phyloP scores from a whole-genome alignment of 2,888 invertebrate species.

The Callosobruchus maculatus region DNA sequence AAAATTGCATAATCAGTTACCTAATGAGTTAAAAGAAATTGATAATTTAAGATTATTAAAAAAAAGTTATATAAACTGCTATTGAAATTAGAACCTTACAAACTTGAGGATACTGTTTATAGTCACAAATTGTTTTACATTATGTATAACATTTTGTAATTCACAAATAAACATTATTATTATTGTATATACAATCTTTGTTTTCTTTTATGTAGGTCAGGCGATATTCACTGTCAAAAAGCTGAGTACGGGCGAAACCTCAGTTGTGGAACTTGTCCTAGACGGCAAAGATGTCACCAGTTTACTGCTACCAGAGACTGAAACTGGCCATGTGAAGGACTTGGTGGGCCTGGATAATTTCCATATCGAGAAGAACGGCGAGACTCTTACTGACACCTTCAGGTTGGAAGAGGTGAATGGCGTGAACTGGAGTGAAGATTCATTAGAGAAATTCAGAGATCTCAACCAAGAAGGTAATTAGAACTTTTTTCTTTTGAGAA shows the following conservation, averaged over 20 bases:
- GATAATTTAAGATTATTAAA: too few relatives aligned
- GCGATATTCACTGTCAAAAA: conserved; percentile 67
- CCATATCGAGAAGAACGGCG: conserved; percentile 24
- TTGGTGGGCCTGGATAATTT: conserved; percentile 52
- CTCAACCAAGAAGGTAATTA: conserved; percentile 23
- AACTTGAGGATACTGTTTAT: too few relatives aligned
- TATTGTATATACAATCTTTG: too few relatives aligned
- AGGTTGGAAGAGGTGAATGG: conserved; percentile 26
- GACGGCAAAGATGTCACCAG: conserved; percentile 63
- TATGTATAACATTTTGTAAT: too few relatives aligned
- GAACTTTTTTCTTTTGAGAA: too few relatives aligned
- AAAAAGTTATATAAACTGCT: too few relatives aligned
- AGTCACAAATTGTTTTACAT: too few relatives aligned
- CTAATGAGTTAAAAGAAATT: too few relatives aligned
- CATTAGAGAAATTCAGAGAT: conserved; percentile 16
- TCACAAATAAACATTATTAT: too few relatives aligned
- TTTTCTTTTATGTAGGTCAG: conserved; percentile 36
- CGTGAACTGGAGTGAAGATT: conserved; percentile 12
- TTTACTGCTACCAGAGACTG: conserved; percentile 48
- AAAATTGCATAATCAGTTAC: too few relatives aligned
- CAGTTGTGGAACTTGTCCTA: conserved; percentile 59
- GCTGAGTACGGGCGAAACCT: conserved; percentile 63
- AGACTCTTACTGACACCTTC: conserved; percentile 12
- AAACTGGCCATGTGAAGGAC: conserved; percentile 58
- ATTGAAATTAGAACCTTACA: too few relatives aligned